phyloP scores from a whole-genome alignment of 2,113 vertebrate species.

The Entosphenus tridentatus region DNA sequence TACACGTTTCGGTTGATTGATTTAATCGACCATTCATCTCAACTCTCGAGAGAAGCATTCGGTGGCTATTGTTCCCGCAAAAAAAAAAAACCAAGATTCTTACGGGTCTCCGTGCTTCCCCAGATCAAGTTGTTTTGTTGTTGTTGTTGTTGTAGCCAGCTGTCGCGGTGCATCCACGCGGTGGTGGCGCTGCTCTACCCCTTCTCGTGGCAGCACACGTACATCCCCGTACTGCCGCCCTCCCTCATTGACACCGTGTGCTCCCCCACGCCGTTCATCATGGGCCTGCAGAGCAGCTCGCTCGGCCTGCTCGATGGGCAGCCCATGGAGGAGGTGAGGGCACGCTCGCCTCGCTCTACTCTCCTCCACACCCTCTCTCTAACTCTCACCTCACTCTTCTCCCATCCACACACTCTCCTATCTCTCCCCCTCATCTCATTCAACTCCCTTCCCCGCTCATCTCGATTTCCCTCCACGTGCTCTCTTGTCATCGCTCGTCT shows the following conservation, averaged over 20 bases:
- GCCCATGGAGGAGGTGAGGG: constrained; percentile 75
- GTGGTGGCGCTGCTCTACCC: constrained; percentile 93
- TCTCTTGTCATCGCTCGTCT: no score
- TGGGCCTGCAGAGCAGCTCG: constrained; percentile 81
- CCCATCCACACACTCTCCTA: neutral
- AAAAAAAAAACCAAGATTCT: no score
- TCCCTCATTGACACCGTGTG: constrained; percentile 97
- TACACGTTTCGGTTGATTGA: no score
- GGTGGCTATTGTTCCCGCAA: no score
- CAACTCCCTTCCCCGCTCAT: no score
- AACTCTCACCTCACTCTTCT: neutral
- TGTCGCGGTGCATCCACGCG: constrained; percentile 88
- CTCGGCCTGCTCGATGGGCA: constrained; percentile 86
- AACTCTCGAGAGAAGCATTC: no score
- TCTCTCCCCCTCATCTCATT: neutral
- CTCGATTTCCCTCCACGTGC: no score
- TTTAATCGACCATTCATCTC: no score
- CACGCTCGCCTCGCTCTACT: neutral
- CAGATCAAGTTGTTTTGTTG: no score
- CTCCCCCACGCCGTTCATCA: constrained; percentile 89
- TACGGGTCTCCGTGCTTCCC: no score
- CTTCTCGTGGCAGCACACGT: constrained; percentile 99
- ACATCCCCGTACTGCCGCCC: constrained; percentile 84
- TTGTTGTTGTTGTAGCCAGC: constrained; percentile 28
- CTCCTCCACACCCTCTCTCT: neutral